These are phyloP conservation scores for Mythimna vitellina DNA, from an alignment of 2,888 invertebrate genomes.

Conservation along the genomic window DNA sequence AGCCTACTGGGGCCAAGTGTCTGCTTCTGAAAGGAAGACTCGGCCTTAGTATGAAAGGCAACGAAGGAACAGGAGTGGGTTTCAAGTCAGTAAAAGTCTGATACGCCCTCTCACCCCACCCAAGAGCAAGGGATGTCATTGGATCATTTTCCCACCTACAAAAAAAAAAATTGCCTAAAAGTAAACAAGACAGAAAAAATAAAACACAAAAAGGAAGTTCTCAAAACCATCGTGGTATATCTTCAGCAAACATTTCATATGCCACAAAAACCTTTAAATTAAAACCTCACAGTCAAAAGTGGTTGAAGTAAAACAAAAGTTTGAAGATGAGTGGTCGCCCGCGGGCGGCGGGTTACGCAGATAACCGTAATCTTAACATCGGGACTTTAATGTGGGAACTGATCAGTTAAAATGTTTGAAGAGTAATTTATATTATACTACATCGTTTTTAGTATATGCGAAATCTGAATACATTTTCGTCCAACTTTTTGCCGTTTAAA, in stretches of 20 bases:
- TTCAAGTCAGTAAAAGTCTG: too few relatives aligned
- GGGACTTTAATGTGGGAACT: constrained; percentile 70
- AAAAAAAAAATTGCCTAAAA: too few relatives aligned
- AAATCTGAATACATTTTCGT: too few relatives aligned
- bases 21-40: too few relatives aligned
- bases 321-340: constrained; percentile 74
- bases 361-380: constrained; percentile 81
- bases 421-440: background rate
- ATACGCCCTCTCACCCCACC: too few relatives aligned
- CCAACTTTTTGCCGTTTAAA: too few relatives aligned
- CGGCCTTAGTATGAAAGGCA: too few relatives aligned
- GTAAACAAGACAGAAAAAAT: background rate
- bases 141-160: too few relatives aligned
- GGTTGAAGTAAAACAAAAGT: constrained; percentile 52
- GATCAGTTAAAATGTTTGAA: background rate
- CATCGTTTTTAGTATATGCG: too few relatives aligned
- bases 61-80: too few relatives aligned
- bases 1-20: too few relatives aligned
- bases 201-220: background rate
- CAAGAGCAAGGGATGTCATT: too few relatives aligned
- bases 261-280: constrained; percentile 22
- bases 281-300: constrained; percentile 7
- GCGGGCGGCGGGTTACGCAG: constrained; percentile 82
- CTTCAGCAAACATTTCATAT: background rate
- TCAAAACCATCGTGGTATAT: background rate